phyloP scores from a whole-genome alignment of 2,888 invertebrate genomes.

The Phaonia tiefii region DNA sequence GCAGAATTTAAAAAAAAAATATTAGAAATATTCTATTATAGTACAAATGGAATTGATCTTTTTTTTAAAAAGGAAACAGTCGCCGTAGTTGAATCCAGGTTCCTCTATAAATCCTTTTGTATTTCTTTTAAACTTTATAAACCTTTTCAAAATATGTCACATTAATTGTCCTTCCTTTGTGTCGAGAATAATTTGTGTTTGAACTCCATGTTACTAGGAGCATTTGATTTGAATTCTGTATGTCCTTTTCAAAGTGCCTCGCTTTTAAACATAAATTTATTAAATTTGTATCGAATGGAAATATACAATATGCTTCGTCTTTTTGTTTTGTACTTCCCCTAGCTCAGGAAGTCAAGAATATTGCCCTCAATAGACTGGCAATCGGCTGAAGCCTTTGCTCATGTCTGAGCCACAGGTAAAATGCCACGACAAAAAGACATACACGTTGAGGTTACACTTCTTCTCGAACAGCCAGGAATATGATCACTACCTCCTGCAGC shows the following conservation, averaged over 20 bases:
- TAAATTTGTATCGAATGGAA: constrained; percentile 33
- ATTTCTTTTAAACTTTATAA: too few relatives aligned
- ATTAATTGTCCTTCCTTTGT: too few relatives aligned
- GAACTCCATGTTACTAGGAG: too few relatives aligned
- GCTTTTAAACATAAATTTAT: constrained; percentile 2
- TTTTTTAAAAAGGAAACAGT: too few relatives aligned
- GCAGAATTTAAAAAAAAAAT: too few relatives aligned
- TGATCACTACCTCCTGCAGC: constrained; percentile 86
- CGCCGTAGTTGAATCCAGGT: too few relatives aligned
- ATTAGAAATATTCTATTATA: too few relatives aligned
- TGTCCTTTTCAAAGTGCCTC: not conserved
- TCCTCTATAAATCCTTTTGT: too few relatives aligned
- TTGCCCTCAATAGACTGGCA: constrained; percentile 92
- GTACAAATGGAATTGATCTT: too few relatives aligned
- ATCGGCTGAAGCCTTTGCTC: constrained; percentile 81
- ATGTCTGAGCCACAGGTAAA: constrained; percentile 81
- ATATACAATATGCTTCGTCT: constrained; percentile 24
- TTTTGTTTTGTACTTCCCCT: constrained; percentile 82
- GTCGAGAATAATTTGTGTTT: too few relatives aligned
- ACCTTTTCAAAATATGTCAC: too few relatives aligned
- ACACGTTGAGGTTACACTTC: constrained; percentile 87
- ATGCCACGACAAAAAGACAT: constrained; percentile 88
- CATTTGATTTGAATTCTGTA: too few relatives aligned
- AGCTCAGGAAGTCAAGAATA: constrained; percentile 92
- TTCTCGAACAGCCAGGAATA: constrained; percentile 86